Conservation (phyloP, 1,140 invertebrate species). For the Macrosteles quadrilineatus region DNA sequence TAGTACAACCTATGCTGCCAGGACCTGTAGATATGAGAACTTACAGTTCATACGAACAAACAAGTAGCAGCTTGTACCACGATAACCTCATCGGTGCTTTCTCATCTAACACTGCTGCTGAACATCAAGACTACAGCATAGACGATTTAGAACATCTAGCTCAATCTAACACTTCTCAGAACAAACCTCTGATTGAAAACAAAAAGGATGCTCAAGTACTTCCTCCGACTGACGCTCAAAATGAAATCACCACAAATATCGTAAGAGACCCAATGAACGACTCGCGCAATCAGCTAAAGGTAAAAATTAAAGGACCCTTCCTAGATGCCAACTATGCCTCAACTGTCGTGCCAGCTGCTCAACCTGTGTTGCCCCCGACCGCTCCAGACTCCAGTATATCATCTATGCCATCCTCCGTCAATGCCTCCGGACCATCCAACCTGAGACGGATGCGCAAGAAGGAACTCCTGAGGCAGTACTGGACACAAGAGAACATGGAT, state of each 20-base stretch:
- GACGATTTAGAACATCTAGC: slow-evolving; percentile 71
- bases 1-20: slow-evolving; percentile 70
- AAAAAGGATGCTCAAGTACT: slow-evolving; percentile 39
- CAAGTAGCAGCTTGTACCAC: slow-evolving; percentile 54
- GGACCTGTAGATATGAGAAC: slow-evolving; percentile 87
- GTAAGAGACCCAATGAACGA: slow-evolving; percentile 63
- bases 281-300: slow-evolving; percentile 80
- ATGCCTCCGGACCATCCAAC: slow-evolving; percentile 64
- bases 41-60: slow-evolving; percentile 54
- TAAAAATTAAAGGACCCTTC: slow-evolving; percentile 89
- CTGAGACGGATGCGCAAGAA: slow-evolving; percentile 86
- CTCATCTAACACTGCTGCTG: slow-evolving; percentile 58
- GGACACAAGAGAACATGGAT: slow-evolving; percentile 82
- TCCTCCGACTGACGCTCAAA: slow-evolving; percentile 47
- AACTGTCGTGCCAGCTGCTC: slow-evolving; percentile 55
- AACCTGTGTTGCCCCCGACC: slow-evolving; percentile 53
- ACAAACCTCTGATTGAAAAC: slow-evolving; percentile 18
- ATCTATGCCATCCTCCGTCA: slow-evolving; percentile 44
- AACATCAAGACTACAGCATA: slow-evolving; percentile 66
- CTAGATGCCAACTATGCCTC: slow-evolving; percentile 70
- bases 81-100: slow-evolving; percentile 67
- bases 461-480: slow-evolving; percentile 80
- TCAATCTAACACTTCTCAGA: slow-evolving; percentile 63
- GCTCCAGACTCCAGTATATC: slow-evolving; percentile 48
- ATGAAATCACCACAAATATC: background rate